Percentiles rank a stretch among this genome's conserved stretches.
These are phyloP conservation scores for Drosophila sturtevanti DNA, from an alignment of 1,140 invertebrate species.

Conservation along the genomic window DNA sequence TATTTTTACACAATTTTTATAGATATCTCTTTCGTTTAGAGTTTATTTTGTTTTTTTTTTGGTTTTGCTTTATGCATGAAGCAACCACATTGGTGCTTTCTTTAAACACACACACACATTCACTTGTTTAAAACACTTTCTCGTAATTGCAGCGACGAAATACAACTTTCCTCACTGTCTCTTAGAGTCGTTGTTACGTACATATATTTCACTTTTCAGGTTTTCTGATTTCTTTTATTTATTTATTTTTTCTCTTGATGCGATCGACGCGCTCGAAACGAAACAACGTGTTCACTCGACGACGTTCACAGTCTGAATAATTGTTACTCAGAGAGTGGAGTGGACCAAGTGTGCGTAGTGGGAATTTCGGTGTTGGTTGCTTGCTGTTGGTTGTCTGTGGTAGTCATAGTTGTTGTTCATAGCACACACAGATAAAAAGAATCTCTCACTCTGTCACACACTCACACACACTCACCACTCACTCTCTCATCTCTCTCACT, in stretches of 20 bases:
- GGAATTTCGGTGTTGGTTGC: conserved; percentile 45
- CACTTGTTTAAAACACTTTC: conserved; percentile 1
- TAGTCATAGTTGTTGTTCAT: not conserved
- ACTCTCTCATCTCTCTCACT: not conserved
- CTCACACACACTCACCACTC: no score
- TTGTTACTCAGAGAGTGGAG: conserved; percentile 54
- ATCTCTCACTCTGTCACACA: not conserved
- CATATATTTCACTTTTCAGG: conserved; percentile 9
- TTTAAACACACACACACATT: conserved; percentile 33
- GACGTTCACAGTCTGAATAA: conserved; percentile 81
- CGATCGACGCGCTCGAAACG: conserved; percentile 63
- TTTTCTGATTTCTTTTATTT: no score
- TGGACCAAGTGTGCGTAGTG: conserved; percentile 72
- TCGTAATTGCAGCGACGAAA: conserved; percentile 6
- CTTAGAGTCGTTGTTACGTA: conserved; percentile 3
- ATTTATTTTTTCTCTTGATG: conserved; percentile 18
- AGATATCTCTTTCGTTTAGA: not conserved
- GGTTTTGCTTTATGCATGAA: conserved; percentile 42
- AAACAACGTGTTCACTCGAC: conserved; percentile 76
- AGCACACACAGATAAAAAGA: conserved; percentile 8
- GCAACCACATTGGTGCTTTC: conserved; percentile 62
- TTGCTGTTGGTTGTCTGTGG: not conserved
- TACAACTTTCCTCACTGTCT: conserved; percentile 25
- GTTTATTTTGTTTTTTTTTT: no score
- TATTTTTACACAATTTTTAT: not conserved